A percentile compares a stretch with the other conserved stretches of the same genome.
Evolutionary conservation across 2,888 invertebrate genomes (phyloP).

Genomic region (Himalopsyche tibetana): DNA sequence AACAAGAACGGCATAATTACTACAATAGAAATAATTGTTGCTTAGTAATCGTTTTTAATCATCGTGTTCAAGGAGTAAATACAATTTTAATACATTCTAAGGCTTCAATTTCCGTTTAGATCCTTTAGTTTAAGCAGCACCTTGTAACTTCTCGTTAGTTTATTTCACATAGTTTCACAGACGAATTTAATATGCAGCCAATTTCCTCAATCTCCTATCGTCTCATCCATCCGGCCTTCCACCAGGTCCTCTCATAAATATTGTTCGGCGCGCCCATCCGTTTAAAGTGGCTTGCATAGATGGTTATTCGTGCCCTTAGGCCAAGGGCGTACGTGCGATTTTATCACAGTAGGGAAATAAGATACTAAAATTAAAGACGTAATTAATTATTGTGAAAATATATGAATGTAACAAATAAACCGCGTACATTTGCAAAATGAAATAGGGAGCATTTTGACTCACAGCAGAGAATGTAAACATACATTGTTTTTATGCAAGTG

Average conservation of each 20-base stretch:
- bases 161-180: conserved; percentile 34
- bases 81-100: neutral
- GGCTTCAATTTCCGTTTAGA: neutral
- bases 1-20: too few relatives aligned
- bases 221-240: conserved; percentile 41
- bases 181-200: conserved; percentile 40
- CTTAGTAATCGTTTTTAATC: too few relatives aligned
- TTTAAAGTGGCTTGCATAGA: conserved; percentile 43
- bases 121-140: neutral
- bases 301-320: conserved; percentile 34
- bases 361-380: too few relatives aligned
- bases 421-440: too few relatives aligned
- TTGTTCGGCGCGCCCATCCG: conserved; percentile 43
- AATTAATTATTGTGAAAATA: too few relatives aligned
- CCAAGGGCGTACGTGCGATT: neutral
- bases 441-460: too few relatives aligned
- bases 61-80: too few relatives aligned
- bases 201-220: conserved; percentile 39
- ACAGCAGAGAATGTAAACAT: too few relatives aligned
- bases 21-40: too few relatives aligned
- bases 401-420: too few relatives aligned
- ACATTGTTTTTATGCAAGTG: too few relatives aligned
- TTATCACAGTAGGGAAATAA: neutral
- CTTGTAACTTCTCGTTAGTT: conserved; percentile 2
- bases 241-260: conserved; percentile 37